Evolutionary conservation across 2,888 invertebrate species (phyloP), one percentile per base, ranked within the genome.

Genomic region (Lasioglossum calceatum): DNA sequence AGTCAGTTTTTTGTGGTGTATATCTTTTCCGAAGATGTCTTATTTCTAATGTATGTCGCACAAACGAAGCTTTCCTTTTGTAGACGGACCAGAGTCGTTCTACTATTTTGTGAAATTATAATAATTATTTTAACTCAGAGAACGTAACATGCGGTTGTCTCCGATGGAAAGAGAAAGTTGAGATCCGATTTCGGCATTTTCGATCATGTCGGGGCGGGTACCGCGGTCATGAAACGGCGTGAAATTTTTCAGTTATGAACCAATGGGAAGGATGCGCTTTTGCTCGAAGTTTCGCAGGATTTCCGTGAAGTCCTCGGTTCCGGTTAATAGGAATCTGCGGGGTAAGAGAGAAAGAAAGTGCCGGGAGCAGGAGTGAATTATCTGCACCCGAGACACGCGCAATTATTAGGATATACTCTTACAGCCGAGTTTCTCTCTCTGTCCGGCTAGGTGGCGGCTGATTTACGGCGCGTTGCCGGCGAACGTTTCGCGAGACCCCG

Each of bases 391-490:
- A 79, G 83, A 79, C 88, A 82, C 81, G 39, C 77, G 77, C 85
- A 88, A 88, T 88, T 88, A 88, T 88, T 85, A 87, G 87, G 80
- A 89, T 87, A 85, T 82, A 71, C 84, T 61, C 78, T 71, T 50
- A 44, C 75, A 79, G 79, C 64, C 84, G 77, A 73, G 80, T 85
- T 87, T 88, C 84, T 79, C 72, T 70, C 81, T 76, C 73, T 36
- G 71, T 58, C 79, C 75, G 76, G 77, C 82, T 85, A 77, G 83
- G 82, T 73, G 84, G 67, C 82, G 84, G 84, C 79, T 93, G 92
- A 93, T 93, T 93, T 93, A 92, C 88, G 90, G 79, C 88, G 82
- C 89, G 91, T 88, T 88, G 32, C 88, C 77, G 82, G 80, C 81
- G 71, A 84, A 77, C 84, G 82, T 80, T 87, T 83, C 79, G 83